Percentiles rank a stretch among this genome's conserved stretches.
Evolutionary conservation across 2,797 vertebrate species (phyloP).

Genomic region (Lates japonicus): DNA sequence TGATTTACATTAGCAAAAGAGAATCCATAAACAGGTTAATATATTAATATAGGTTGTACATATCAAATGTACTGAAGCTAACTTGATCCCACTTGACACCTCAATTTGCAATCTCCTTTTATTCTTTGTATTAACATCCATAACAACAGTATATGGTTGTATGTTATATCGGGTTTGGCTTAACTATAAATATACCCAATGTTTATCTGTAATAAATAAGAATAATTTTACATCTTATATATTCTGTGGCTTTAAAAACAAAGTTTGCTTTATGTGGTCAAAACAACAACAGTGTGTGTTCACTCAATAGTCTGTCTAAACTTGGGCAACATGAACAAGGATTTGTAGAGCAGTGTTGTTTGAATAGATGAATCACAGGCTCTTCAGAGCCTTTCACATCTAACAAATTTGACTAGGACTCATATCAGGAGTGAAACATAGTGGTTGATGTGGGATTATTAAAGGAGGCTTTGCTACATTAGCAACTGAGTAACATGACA

Average conservation of each 20-base stretch:
- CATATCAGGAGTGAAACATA: not conserved
- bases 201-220: not conserved
- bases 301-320: not conserved
- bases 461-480: not conserved
- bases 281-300: not conserved
- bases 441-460: not conserved
- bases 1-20: too few relatives aligned
- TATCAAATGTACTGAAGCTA: not conserved
- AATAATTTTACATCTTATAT: not conserved
- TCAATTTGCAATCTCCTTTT: not conserved
- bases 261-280: not conserved
- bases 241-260: not conserved
- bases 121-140: not conserved
- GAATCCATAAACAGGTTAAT: too few relatives aligned
- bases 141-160: too few relatives aligned
- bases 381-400: not conserved
- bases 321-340: not conserved
- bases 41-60: not conserved
- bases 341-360: not conserved
- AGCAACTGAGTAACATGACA: not conserved
- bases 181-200: not conserved
- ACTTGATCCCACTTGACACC: conserved; percentile 1
- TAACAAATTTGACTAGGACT: not conserved
- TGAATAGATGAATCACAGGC: not conserved
- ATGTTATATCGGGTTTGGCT: not conserved